Base-by-base conservation (phyloP, 2,888 invertebrate genomes). In the Tillus elongatus region DNA sequence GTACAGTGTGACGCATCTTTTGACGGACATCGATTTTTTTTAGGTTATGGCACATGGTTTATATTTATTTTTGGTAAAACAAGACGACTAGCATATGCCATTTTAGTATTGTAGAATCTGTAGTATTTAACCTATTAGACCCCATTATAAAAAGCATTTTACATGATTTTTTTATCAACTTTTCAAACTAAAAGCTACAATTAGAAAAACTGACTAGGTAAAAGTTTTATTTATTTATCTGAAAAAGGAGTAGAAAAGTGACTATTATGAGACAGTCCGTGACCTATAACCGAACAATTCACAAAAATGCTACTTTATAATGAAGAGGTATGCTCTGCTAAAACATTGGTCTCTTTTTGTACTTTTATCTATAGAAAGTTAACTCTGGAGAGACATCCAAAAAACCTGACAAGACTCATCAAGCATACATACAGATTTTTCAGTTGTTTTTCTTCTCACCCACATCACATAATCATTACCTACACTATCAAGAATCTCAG, bases 331-430 rank as follows among this genome's bases (percentile, higher is more conserved):
- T 41, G 33, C 28, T 35, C 27, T 43, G 30, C 43, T 41, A n/a
- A 43, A 45, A 42, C 43, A 40, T 54, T 52, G 51, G 52, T 54
- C 52, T 45, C 48, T 43, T 46, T 49, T 52, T 52, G 51, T 50
- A 51, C 50, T 51, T n/a, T 46, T 47, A 48, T 47, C 50, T 50
- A 53, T 36, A 33, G 29, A 40, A 19, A n/a, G 6, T 8, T 19
- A 6, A 6, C 6, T 8, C 6, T 19, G n/a, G 6, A n/a, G 24
- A n/a, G 6, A n/a, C 24, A n/a, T 19, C 6, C 24, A 19, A 19
- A 8, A n/a, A 19, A 19, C 24, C 24, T 19, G 24, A 19, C 24
- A n/a, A n/a, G n/a, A n/a, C n/a, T n/a, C n/a, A n/a, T 19, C 24
- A 19, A 39, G 39, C 42, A 37, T 31, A 41, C 40, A 35, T 39